phyloP scores from a whole-genome alignment of 1,140 invertebrate genomes.

The Nylanderia fulva region DNA sequence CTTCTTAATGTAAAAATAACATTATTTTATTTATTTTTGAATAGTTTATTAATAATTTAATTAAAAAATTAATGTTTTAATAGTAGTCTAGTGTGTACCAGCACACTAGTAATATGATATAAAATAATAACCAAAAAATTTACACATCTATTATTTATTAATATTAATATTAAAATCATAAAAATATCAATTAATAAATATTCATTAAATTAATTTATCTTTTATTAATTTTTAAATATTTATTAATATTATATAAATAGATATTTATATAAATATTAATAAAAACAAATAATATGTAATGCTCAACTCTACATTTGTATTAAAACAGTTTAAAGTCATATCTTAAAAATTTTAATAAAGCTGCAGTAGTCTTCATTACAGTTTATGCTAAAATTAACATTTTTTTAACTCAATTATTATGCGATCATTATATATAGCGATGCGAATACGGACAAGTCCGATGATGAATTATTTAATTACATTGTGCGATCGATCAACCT shows the following conservation, averaged over 20 bases:
- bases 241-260: too few relatives aligned
- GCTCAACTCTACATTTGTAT: not conserved
- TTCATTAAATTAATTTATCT: not conserved
- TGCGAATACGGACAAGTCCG: not conserved
- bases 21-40: not conserved
- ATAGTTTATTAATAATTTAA: not conserved
- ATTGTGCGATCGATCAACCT: constrained; percentile 33
- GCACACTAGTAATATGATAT: not conserved
- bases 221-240: too few relatives aligned
- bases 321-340: not conserved
- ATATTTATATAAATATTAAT: not conserved
- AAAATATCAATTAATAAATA: too few relatives aligned
- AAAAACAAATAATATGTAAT: not conserved
- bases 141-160: not conserved
- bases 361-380: not conserved
- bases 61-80: not conserved
- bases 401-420: not conserved
- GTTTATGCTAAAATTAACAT: too few relatives aligned
- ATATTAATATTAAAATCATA: too few relatives aligned
- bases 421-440: not conserved
- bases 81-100: too few relatives aligned
- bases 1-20: not conserved
- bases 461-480: constrained; percentile 48
- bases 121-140: not conserved
- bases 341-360: not conserved